A percentile compares a stretch with the other conserved stretches of the same genome.
phyloP scores from a whole-genome alignment of 23 tunicate species.

The Styela plicata region DNA sequence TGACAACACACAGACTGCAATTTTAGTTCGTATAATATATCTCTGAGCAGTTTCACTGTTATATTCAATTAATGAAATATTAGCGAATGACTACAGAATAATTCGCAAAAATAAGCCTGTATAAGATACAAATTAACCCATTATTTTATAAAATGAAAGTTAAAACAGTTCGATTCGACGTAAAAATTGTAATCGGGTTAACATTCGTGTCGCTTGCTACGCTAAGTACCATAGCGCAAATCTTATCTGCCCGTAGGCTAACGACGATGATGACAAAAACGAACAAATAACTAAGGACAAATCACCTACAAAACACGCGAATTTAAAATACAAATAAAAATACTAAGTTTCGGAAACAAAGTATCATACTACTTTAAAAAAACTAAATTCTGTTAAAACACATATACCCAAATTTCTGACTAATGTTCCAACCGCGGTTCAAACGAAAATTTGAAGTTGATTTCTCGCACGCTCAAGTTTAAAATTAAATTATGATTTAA shows the following conservation, averaged over 20 bases:
- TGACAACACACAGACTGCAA: too few relatives aligned
- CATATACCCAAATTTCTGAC: too few relatives aligned
- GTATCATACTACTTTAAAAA: too few relatives aligned
- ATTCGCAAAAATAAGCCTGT: not conserved
- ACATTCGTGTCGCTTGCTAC: not conserved
- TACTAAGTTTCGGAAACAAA: not conserved
- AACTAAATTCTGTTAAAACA: too few relatives aligned
- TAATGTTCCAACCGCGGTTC: too few relatives aligned
- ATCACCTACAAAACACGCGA: not conserved
- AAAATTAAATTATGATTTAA: not conserved
- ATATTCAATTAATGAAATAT: not conserved
- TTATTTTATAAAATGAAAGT: not conserved
- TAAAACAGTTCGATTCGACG: not conserved
- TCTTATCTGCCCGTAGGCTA: not conserved
- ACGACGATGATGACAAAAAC: not conserved
- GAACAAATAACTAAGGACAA: not conserved
- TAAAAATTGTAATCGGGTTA: not conserved
- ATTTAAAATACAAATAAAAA: not conserved
- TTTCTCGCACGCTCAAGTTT: not conserved
- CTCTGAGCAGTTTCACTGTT: not conserved
- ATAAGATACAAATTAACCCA: not conserved
- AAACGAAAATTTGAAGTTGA: not conserved
- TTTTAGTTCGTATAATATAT: too few relatives aligned
- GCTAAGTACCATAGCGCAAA: not conserved
- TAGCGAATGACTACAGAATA: not conserved